Conservation (phyloP, 2,797 vertebrate species). For the Typhlichthys eigenmanni region DNA sequence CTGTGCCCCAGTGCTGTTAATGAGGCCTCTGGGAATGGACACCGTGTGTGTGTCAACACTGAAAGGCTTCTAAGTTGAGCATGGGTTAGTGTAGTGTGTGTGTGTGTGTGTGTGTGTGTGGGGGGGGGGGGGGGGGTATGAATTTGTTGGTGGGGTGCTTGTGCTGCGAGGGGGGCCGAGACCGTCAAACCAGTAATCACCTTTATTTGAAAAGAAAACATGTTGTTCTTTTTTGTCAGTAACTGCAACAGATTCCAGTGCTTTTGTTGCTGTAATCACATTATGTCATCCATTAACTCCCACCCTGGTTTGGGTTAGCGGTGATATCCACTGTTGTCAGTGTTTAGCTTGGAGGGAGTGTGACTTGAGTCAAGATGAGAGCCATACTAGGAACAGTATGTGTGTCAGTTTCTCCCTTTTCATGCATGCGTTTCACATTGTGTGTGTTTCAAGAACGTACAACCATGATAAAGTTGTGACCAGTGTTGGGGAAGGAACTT, state of each 20-base stretch:
- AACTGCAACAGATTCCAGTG: background rate
- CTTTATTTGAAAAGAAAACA: too few species aligned
- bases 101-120: slow-evolving; percentile 7
- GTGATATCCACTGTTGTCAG: slow-evolving; percentile 1
- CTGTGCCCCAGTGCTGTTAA: slow-evolving; percentile 64
- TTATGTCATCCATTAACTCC: slow-evolving; percentile 5
- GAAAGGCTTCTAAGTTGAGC: slow-evolving; percentile 49
- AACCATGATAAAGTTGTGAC: slow-evolving; percentile 14
- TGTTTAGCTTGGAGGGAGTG: background rate
- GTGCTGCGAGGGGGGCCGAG: too few species aligned
- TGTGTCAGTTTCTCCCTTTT: background rate
- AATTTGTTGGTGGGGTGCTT: too few species aligned
- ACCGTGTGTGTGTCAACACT: slow-evolving; percentile 58
- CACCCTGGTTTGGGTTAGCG: background rate
- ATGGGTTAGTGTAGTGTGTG: slow-evolving; percentile 12
- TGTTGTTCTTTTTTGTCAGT: too few species aligned
- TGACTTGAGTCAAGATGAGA: slow-evolving; percentile 2
- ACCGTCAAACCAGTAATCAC: too few species aligned
- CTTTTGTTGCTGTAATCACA: slow-evolving; percentile 1
- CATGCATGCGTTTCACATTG: slow-evolving; percentile 8
- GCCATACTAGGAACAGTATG: background rate
- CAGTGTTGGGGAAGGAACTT: too few species aligned
- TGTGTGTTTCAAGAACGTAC: slow-evolving; percentile 16
- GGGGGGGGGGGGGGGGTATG: background rate
- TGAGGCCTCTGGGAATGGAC: slow-evolving; percentile 73